A percentile compares a stretch with the other conserved stretches of the same genome.
Evolutionary conservation across 2,888 invertebrate species (phyloP).

Genomic region (Nemotelus nigrinus): DNA sequence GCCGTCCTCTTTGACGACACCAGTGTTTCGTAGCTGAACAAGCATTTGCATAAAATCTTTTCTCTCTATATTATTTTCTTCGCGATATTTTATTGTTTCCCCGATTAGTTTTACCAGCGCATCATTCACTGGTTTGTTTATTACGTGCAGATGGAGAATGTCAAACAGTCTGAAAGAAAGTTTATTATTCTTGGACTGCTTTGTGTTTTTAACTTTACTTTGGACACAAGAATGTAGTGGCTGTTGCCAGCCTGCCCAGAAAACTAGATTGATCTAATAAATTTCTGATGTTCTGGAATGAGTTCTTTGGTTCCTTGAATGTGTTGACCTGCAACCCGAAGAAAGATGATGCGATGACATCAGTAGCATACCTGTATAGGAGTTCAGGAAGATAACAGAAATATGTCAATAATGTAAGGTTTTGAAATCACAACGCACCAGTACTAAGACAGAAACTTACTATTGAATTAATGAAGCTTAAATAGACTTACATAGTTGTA

Average conservation of each 20-base stretch:
- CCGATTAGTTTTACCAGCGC: constrained; percentile 54
- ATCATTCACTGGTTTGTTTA: not conserved
- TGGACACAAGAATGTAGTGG: constrained; percentile 47
- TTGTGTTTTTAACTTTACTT: constrained; percentile 40
- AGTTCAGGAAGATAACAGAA: not conserved
- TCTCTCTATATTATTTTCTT: constrained; percentile 56
- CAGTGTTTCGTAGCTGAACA: constrained; percentile 57
- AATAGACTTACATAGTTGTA: constrained; percentile 56
- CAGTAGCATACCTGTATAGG: constrained; percentile 56
- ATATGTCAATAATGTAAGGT: not conserved
- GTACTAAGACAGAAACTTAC: not conserved
- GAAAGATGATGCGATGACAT: constrained; percentile 59
- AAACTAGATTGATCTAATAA: constrained; percentile 44
- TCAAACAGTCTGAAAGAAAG: constrained; percentile 38
- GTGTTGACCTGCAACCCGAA: constrained; percentile 58
- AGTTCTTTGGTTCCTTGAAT: constrained; percentile 54
- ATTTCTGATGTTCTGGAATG: constrained; percentile 53
- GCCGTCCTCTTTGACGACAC: constrained; percentile 47
- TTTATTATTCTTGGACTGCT: not conserved
- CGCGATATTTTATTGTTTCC: constrained; percentile 58
- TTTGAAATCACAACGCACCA: too few species aligned
- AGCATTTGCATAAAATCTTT: constrained; percentile 61
- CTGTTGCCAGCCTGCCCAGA: constrained; percentile 27
- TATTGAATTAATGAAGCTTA: not conserved
- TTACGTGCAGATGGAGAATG: not conserved